phyloP scores from a whole-genome alignment of 2,888 invertebrate species.

The Notodonta ziczac region DNA sequence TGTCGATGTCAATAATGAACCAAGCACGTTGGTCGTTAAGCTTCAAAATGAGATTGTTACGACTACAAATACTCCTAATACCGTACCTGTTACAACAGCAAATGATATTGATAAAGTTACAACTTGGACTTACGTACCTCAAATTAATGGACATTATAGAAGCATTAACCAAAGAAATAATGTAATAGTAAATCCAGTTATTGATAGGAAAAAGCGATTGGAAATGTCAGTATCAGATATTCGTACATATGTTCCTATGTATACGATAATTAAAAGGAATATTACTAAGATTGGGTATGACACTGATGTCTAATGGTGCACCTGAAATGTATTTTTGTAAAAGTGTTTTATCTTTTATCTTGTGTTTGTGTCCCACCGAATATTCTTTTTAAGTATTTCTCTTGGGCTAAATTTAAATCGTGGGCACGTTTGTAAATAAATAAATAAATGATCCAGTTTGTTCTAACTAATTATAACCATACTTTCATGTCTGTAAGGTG shows the following conservation, averaged over 20 bases:
- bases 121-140: conserved; percentile 66
- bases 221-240: conserved; percentile 58
- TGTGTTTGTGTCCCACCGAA: conserved; percentile 50
- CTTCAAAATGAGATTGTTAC: conserved; percentile 55
- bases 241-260: conserved; percentile 60
- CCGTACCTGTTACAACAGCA: conserved; percentile 13
- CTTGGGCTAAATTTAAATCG: conserved; percentile 32
- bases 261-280: conserved; percentile 68
- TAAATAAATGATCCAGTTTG: background rate
- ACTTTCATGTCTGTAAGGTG: too few relatives aligned
- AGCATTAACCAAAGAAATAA: conserved; percentile 56
- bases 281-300: background rate
- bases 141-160: conserved; percentile 75
- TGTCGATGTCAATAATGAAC: conserved; percentile 33
- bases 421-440: conserved; percentile 50
- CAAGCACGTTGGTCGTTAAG: conserved; percentile 53
- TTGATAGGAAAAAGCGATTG: conserved; percentile 60
- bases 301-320: background rate
- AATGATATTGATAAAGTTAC: conserved; percentile 38
- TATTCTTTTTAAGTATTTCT: conserved; percentile 25
- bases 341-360: conserved; percentile 21
- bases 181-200: conserved; percentile 52
- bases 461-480: background rate
- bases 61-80: conserved; percentile 31
- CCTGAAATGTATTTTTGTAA: background rate